Evolutionary conservation across 2,888 invertebrate genomes (phyloP).

Genomic region (Thelaira solivaga): DNA sequence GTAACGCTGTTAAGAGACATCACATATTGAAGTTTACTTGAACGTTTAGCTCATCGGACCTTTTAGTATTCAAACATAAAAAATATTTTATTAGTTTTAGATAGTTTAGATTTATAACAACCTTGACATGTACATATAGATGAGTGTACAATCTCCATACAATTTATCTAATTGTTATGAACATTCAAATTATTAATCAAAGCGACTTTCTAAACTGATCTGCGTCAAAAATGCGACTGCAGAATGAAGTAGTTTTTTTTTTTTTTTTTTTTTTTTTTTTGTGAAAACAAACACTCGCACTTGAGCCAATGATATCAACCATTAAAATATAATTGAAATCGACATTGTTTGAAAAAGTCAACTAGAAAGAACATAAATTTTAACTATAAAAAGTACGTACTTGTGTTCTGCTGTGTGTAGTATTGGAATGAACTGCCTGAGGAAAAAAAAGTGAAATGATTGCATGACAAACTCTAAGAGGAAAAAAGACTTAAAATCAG

Average conservation of each 20-base stretch:
- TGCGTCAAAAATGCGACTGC: constrained; percentile 15
- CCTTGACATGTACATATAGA: neutral
- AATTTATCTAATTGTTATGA: constrained; percentile 32
- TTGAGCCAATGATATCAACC: constrained; percentile 15
- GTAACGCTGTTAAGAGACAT: too few species aligned
- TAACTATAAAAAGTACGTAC: constrained; percentile 4
- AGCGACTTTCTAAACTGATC: constrained; percentile 53
- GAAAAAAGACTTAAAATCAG: neutral
- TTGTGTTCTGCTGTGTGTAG: neutral
- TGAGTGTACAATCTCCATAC: neutral
- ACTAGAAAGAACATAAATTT: constrained; percentile 25
- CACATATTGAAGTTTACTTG: too few species aligned
- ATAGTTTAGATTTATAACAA: too few species aligned
- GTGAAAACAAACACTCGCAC: constrained; percentile 15
- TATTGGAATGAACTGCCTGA: constrained; percentile 1
- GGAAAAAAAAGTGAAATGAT: neutral
- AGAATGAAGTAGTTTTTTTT: neutral
- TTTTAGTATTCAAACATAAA: too few species aligned
- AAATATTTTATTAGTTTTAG: too few species aligned
- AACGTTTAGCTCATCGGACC: too few species aligned
- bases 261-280: constrained; percentile 10
- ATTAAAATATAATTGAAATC: constrained; percentile 44
- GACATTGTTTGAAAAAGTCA: constrained; percentile 37
- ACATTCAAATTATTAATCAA: neutral
- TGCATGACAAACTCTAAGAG: neutral